phyloP scores from a whole-genome alignment of 2,113 vertebrate genomes.

The Vidua chalybeata region DNA sequence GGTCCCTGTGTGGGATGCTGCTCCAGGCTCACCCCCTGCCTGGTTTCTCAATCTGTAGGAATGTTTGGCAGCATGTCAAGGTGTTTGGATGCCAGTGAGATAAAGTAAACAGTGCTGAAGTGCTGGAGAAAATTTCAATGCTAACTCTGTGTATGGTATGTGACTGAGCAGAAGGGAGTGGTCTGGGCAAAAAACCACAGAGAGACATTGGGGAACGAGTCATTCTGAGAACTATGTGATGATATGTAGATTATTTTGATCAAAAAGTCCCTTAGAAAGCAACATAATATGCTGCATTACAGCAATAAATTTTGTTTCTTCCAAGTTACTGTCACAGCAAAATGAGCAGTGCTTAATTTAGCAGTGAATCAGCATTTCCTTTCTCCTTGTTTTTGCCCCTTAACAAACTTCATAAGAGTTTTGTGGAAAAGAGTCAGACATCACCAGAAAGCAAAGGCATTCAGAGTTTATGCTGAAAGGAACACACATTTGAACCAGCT shows the following conservation, averaged over 20 bases:
- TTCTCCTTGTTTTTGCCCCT: background rate
- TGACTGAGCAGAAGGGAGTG: background rate
- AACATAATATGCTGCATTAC: background rate
- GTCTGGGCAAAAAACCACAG: rapidly evolving
- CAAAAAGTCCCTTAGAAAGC: background rate
- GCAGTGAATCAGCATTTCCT: background rate
- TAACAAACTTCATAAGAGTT: background rate
- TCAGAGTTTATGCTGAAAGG: background rate
- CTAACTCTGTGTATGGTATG: background rate
- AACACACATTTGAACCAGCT: background rate
- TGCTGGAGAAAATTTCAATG: background rate
- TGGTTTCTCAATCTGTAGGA: background rate
- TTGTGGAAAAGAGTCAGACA: background rate
- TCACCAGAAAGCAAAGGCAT: background rate
- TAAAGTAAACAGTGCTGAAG: background rate
- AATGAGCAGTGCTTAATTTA: background rate
- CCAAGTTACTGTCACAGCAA: background rate
- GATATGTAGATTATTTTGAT: background rate
- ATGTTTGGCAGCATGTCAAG: background rate
- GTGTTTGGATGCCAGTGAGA: background rate
- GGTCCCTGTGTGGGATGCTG: background rate
- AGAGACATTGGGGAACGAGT: background rate
- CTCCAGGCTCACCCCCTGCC: background rate
- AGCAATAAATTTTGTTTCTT: background rate
- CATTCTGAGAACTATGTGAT: background rate